Conservation (phyloP, 2,888 invertebrate genomes). For the Agrotis segetum region DNA sequence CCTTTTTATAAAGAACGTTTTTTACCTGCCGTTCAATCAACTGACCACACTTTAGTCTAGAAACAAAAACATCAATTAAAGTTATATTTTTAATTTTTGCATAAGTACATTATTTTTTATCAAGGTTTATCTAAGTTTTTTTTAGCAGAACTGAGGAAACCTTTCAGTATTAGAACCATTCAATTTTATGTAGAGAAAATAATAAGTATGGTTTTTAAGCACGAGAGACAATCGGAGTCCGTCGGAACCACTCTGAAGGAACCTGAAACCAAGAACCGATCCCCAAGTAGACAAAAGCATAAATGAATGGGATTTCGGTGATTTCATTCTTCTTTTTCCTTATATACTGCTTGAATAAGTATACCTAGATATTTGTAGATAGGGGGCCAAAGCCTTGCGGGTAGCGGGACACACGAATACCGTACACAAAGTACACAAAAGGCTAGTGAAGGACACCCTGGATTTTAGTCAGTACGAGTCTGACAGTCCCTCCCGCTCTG, state of each 20-base stretch:
- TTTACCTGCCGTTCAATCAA: conserved; percentile 25
- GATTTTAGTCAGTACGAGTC: too few species aligned
- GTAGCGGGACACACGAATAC: too few species aligned
- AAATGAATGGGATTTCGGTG: conserved; percentile 41
- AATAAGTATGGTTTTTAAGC: conserved; percentile 29
- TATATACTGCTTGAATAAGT: conserved; percentile 22
- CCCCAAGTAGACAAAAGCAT: conserved; percentile 38
- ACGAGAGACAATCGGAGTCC: conserved; percentile 20
- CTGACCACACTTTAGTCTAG: conserved; percentile 9
- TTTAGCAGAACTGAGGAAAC: neutral
- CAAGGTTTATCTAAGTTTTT: conserved; percentile 7
- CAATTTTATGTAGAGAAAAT: conserved; percentile 16
- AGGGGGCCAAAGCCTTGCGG: neutral
- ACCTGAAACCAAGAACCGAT: conserved; percentile 25
- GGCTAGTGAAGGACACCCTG: too few species aligned
- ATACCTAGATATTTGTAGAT: conserved; percentile 12
- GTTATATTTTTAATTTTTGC: neutral
- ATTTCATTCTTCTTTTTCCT: conserved; percentile 34
- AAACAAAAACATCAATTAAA: conserved; percentile 30
- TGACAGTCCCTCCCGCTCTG: too few species aligned
- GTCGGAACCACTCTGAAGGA: conserved; percentile 44
- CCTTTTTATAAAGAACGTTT: conserved; percentile 12
- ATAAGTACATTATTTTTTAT: neutral
- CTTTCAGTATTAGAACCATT: conserved; percentile 21
- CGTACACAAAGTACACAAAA: too few species aligned